phyloP scores from a whole-genome alignment of 1,140 invertebrate species.

The Pectinophora gossypiella region DNA sequence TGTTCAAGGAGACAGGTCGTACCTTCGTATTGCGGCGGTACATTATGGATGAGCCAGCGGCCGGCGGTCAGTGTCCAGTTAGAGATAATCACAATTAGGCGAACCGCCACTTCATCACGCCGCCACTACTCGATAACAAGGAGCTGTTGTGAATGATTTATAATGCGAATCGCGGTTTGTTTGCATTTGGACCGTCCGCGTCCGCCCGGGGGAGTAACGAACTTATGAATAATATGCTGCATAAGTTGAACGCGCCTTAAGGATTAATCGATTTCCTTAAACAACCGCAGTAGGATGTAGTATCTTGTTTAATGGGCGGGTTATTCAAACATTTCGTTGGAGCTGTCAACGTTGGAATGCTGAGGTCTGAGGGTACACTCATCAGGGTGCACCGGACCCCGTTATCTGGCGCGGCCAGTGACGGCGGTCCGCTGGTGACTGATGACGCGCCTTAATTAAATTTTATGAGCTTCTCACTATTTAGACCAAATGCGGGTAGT shows the following conservation, averaged over 20 bases:
- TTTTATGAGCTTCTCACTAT: constrained; percentile 50
- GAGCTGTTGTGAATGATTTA: constrained; percentile 61
- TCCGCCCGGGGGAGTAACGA: constrained; percentile 44
- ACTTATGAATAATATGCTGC: constrained; percentile 63
- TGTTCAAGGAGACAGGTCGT: neutral
- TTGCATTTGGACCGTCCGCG: constrained; percentile 44
- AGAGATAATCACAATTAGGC: constrained; percentile 60
- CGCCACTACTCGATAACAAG: constrained; percentile 56
- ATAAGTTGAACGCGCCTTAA: constrained; percentile 32
- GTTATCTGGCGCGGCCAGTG: constrained; percentile 65
- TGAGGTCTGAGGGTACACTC: constrained; percentile 68
- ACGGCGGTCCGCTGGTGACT: constrained; percentile 61
- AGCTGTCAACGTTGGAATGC: constrained; percentile 58
- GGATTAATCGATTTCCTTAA: constrained; percentile 49
- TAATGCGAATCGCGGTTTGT: constrained; percentile 55
- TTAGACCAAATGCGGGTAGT: constrained; percentile 5
- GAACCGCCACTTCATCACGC: constrained; percentile 59
- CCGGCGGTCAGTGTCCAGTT: constrained; percentile 52
- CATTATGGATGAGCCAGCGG: constrained; percentile 47
- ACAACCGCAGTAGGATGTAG: constrained; percentile 16
- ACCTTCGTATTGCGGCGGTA: constrained; percentile 16
- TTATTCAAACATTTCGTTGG: constrained; percentile 53
- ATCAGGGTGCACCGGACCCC: constrained; percentile 66
- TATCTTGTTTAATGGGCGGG: constrained; percentile 44
- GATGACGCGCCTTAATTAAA: constrained; percentile 71